Base-by-base conservation (phyloP, 2,888 invertebrate genomes). In the Gastrophysa polygoni region DNA sequence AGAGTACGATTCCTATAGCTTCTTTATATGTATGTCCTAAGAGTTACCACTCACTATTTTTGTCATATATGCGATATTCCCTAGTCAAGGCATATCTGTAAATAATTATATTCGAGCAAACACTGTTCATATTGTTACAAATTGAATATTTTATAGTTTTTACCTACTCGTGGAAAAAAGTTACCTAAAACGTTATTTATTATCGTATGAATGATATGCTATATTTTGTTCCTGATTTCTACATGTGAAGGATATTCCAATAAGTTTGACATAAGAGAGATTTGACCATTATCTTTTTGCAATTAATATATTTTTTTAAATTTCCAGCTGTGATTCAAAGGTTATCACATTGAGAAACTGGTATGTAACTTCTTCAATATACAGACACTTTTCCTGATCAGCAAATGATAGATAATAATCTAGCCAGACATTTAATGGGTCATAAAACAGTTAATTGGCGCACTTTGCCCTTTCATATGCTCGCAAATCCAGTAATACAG, bases 21-120 rank as follows among this genome's bases (percentile, higher is more conserved):
- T 18, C 46, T 46, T 14, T 48, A 68, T 70, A 69, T 68, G 69
- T 72, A 38, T 38, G 38, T 74, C 75, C 52, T 72, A 68, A 72
- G 77, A 77, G 80, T 80, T 80, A 80, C 80, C 80, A 79, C 77
- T 69, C 68, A 66, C 61, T 65, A 67, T 67, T 65, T 70, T 69
- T 71, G 69, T 68, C 62, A 68, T 38, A 38, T 71, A 77, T 79
- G 78, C 78, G 79, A 79, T 79, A 80, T 71, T 63, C 74, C 77
- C 80, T 80, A 80, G 80, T 80, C 80, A 80, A 77, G 80, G 79
- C 79, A 78, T 76, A 63, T 68, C 68, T 69, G 18, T 46, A 46
- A 20, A 46, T 46, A 38, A 38, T 14, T 38, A 38, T 38, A 38
- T 38, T 38, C 38, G 38, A 38, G 38, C 38, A 14, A 38, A 38